Percentiles rank a stretch among this genome's conserved stretches.
Conservation (phyloP, 2,113 vertebrate genomes). For the Sprattus sprattus region DNA sequence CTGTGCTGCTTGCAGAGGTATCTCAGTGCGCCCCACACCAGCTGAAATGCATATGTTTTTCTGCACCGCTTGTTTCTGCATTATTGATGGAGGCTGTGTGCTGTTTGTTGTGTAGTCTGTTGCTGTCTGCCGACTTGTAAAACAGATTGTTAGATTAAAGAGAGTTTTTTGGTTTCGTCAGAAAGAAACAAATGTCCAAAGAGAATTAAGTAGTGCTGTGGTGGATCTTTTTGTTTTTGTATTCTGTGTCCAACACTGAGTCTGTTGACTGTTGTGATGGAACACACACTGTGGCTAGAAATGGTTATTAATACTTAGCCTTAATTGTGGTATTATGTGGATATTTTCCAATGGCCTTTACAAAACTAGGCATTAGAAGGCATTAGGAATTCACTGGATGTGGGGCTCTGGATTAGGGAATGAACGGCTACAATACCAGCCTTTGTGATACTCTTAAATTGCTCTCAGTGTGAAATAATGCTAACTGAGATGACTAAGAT, state of each 20-base stretch:
- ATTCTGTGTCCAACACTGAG: neutral
- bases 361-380: slow-evolving; percentile 9
- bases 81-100: neutral
- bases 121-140: neutral
- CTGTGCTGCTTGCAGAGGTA: neutral
- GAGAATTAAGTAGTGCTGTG: neutral
- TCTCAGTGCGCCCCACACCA: neutral
- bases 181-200: neutral
- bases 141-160: neutral
- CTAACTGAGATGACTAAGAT: slow-evolving; percentile 6
- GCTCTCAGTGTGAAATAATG: neutral
- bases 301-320: neutral
- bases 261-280: neutral
- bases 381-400: neutral
- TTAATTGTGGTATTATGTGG: slow-evolving; percentile 32
- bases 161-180: neutral
- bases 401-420: neutral
- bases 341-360: slow-evolving; percentile 31
- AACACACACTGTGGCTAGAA: neutral
- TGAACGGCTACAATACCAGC: neutral
- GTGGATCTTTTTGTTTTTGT: neutral
- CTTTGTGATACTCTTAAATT: neutral
- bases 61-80: neutral
- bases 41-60: slow-evolving; percentile 5
- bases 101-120: neutral